phyloP scores from a whole-genome alignment of 1,140 invertebrate genomes.

The Diachasmimorpha longicaudata region DNA sequence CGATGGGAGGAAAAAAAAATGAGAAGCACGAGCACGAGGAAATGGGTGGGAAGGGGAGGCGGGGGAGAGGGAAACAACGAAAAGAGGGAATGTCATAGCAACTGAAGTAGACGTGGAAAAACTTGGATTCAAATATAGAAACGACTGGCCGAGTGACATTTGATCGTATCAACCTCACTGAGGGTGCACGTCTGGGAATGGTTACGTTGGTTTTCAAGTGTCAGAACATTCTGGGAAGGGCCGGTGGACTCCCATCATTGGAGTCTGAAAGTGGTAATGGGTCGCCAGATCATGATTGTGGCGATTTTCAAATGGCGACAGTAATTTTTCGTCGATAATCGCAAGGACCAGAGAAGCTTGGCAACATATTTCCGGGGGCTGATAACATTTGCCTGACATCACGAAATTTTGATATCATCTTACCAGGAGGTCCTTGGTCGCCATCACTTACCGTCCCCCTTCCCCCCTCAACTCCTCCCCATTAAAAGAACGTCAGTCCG shows the following conservation, averaged over 20 bases:
- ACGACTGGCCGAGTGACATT: constrained; percentile 33
- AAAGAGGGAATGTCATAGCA: constrained; percentile 1
- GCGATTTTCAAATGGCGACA: background rate
- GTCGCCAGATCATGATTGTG: too few relatives aligned
- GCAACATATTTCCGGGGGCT: too few relatives aligned
- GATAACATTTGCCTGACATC: too few relatives aligned
- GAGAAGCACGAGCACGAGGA: background rate
- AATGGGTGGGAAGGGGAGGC: background rate
- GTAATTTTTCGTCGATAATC: background rate
- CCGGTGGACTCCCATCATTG: background rate
- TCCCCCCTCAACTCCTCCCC: too few relatives aligned
- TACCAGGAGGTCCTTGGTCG: background rate
- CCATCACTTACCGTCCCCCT: background rate
- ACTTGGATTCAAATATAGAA: constrained; percentile 36
- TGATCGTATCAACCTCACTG: constrained; percentile 29
- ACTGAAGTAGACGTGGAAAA: constrained; percentile 12
- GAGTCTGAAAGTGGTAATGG: too few relatives aligned
- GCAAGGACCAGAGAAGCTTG: too few relatives aligned
- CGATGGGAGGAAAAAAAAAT: background rate
- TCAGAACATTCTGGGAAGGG: background rate
- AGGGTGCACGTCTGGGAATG: constrained; percentile 22
- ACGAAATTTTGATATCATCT: too few relatives aligned
- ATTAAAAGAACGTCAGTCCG: background rate
- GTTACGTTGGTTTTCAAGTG: constrained; percentile 8
- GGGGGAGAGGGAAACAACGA: too few relatives aligned